Base-by-base conservation (phyloP, 2,113 vertebrate genomes). In the Hylia prasina region DNA sequence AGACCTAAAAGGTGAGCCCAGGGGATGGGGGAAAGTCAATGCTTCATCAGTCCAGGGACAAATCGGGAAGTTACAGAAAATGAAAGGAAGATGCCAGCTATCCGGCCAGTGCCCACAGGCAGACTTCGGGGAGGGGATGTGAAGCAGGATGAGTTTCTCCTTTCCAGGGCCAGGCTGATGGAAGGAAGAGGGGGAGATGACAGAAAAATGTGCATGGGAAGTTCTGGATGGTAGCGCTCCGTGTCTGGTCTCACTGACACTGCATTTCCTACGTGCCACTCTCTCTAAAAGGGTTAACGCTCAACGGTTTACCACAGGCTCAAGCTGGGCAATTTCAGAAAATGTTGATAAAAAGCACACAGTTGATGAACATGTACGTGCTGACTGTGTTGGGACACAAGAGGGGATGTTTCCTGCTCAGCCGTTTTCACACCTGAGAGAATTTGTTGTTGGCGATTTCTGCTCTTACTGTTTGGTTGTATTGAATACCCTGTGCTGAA, bases 1-100 rank as follows among this genome's bases (percentile, higher is more conserved):
- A 87, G 63, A 95, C 37, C 92, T 91, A 65, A 94, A 94, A 96
- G 96, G 92, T 75, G 93, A 97, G 94, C 96, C 90, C 89, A 4
- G 66, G 78, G 39, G 81, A 44, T 35, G 25, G 66, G 88, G 71
- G 24, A 86, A 53, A 78, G 40, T 17, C 84, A 72, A 3, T 10
- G 90, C 64, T 57, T 89, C 15, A 6, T 61, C 72, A 69, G 56
- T 15, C 17, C 65, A 68, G 65, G 58, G 58, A 31, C 80, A 71
- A 78, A 58, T 6, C 10, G 27, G 44, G 57, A 33, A 93, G 91
- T 78, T 10, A 15, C 3, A 13, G 72, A 18, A 69, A 64, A 93
- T 33, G 30, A 37, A 30, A 68, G 35, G 60, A 69, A 44, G 39
- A 28, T 87, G 65, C 10, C 30, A 40, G 33, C 45, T 37, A 24